Conservation (phyloP, 2,797 vertebrate genomes). For the Sebastes kiyomatsui region DNA sequence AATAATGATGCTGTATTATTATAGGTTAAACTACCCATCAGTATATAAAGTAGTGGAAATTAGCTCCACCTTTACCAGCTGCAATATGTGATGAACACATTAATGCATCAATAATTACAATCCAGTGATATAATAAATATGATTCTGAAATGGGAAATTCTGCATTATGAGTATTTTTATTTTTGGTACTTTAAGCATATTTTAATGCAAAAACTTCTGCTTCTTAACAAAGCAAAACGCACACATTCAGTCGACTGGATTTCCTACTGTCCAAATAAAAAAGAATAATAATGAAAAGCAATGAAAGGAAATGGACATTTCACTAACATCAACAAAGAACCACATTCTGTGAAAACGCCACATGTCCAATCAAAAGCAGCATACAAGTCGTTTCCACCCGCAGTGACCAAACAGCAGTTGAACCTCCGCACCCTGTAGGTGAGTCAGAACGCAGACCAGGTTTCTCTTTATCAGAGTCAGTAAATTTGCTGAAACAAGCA, state of each 20-base stretch:
- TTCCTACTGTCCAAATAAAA: neutral
- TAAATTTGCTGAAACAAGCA: constrained; percentile 31
- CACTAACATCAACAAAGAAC: neutral
- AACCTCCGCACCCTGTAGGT: constrained; percentile 21
- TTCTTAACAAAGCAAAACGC: neutral
- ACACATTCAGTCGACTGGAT: neutral
- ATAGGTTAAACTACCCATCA: too few species aligned
- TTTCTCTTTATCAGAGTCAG: constrained; percentile 28
- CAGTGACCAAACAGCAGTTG: constrained; percentile 15
- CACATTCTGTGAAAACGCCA: neutral
- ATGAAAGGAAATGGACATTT: neutral
- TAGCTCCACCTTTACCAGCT: too few species aligned
- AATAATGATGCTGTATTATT: too few species aligned
- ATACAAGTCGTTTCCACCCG: constrained; percentile 6
- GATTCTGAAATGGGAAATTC: too few species aligned
- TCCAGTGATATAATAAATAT: too few species aligned
- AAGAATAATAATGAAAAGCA: neutral
- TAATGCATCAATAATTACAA: too few species aligned
- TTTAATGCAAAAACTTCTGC: too few species aligned
- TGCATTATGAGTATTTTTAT: too few species aligned
- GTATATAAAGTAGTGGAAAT: too few species aligned
- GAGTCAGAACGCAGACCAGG: constrained; percentile 28
- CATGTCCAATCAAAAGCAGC: neutral
- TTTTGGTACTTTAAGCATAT: too few species aligned
- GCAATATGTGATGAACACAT: too few species aligned